Evolutionary conservation across 1,140 invertebrate genomes (phyloP).

Genomic region (Cotesia vestalis): DNA sequence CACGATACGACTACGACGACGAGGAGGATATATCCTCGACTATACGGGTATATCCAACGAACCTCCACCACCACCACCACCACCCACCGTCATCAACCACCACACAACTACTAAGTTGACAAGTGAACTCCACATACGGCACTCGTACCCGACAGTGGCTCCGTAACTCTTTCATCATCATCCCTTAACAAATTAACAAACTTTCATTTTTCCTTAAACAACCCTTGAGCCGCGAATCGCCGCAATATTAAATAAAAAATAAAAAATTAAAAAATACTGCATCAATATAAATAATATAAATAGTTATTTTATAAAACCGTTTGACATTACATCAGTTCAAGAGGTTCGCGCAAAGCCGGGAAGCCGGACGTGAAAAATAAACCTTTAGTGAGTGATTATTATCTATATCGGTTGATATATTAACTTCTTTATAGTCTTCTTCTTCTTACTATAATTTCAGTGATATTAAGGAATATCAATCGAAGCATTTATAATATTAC

Average conservation of each 20-base stretch:
- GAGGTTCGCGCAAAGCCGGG: constrained; percentile 12
- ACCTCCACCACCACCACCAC: constrained; percentile 13
- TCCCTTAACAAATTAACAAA: background rate
- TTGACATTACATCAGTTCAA: background rate
- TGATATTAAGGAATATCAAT: background rate
- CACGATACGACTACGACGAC: constrained; percentile 16
- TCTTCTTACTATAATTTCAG: background rate
- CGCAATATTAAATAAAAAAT: too few species aligned
- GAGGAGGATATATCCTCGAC: constrained; percentile 19
- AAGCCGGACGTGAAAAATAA: constrained; percentile 15
- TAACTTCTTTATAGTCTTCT: background rate
- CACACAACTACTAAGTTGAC: too few species aligned
- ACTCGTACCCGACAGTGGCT: constrained; percentile 10
- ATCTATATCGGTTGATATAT: background rate
- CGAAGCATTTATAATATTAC: too few species aligned
- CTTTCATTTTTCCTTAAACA: constrained; percentile 17
- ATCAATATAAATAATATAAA: too few species aligned
- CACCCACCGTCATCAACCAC: too few species aligned
- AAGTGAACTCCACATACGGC: constrained; percentile 6
- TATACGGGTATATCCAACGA: constrained; percentile 1
- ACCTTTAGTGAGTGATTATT: constrained; percentile 11
- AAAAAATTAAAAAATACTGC: too few species aligned
- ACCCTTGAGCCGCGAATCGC: too few species aligned
- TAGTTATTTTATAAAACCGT: background rate
- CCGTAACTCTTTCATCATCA: background rate